Conservation (phyloP, 1,140 invertebrate species). For the Lineus longissimus region DNA sequence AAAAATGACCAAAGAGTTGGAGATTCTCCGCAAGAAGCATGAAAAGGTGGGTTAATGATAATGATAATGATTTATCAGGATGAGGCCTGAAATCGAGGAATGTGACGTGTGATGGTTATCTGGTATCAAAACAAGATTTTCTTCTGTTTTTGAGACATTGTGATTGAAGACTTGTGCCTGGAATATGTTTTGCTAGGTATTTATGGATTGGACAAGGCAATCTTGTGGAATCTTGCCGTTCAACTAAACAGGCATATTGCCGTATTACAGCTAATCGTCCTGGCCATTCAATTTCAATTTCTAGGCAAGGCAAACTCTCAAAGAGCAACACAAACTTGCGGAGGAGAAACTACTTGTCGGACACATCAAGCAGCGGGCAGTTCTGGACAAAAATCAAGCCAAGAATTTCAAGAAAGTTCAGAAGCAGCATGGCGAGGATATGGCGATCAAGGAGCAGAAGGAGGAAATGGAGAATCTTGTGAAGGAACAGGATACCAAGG, state of each 20-base stretch:
- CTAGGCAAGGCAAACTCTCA: constrained; percentile 29
- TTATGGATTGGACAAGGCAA: too few species aligned
- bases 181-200: too few species aligned
- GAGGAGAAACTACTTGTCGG: constrained; percentile 31
- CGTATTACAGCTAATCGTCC: too few species aligned
- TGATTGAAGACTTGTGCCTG: too few species aligned
- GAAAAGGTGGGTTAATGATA: constrained; percentile 63
- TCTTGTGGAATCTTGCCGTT: too few species aligned
- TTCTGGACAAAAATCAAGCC: constrained; percentile 31
- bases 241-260: too few species aligned
- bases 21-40: constrained; percentile 76
- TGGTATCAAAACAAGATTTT: too few species aligned
- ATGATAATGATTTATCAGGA: too few species aligned
- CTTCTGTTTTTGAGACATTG: too few species aligned
- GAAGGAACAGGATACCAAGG: constrained; percentile 39
- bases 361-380: constrained; percentile 29
- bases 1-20: constrained; percentile 84
- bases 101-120: too few species aligned
- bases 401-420: constrained; percentile 35
- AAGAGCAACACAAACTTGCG: constrained; percentile 29
- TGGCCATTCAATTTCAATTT: too few species aligned
- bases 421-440: constrained; percentile 27
- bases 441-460: constrained; percentile 33
- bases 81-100: too few species aligned
- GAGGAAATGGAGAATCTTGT: constrained; percentile 36